These are phyloP conservation scores for Parnassius orleans DNA, from an alignment of 2,888 invertebrate species.

Conservation along the genomic window DNA sequence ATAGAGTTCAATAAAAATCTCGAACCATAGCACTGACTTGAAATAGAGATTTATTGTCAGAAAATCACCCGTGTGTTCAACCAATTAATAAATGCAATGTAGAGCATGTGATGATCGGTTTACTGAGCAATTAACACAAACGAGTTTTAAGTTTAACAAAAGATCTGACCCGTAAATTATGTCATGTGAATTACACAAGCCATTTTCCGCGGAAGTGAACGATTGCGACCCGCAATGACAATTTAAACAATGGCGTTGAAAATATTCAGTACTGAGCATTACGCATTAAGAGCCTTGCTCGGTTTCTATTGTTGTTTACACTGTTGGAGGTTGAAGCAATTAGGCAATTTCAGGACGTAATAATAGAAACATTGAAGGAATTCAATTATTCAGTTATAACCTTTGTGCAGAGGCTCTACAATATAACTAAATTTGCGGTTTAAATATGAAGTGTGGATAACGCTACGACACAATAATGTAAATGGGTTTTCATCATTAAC, in stretches of 20 bases:
- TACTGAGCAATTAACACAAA: too few relatives aligned
- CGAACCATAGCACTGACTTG: too few relatives aligned
- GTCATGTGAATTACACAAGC: slow-evolving; percentile 55
- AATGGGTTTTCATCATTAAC: too few relatives aligned
- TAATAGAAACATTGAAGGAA: slow-evolving; percentile 53
- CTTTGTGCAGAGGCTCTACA: background rate
- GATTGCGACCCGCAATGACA: slow-evolving; percentile 53
- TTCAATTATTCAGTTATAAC: background rate
- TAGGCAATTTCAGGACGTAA: slow-evolving; percentile 62
- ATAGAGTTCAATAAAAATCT: too few relatives aligned
- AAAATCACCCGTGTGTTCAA: too few relatives aligned
- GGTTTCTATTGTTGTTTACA: slow-evolving; percentile 55
- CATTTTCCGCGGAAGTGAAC: slow-evolving; percentile 59
- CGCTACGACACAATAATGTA: too few relatives aligned
- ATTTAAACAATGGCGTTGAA: slow-evolving; percentile 57
- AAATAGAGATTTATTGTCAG: too few relatives aligned
- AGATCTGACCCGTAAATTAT: slow-evolving; percentile 50
- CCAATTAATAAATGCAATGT: too few relatives aligned
- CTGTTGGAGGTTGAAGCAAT: slow-evolving; percentile 58
- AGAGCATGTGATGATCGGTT: too few relatives aligned
- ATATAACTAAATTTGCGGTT: too few relatives aligned
- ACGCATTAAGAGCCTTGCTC: slow-evolving; percentile 46
- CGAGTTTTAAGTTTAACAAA: slow-evolving; percentile 40
- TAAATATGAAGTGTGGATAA: too few relatives aligned
- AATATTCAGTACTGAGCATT: slow-evolving; percentile 53